These are phyloP conservation scores for Clostera curtula DNA, from an alignment of 2,888 invertebrate genomes.

Conservation along the genomic window DNA sequence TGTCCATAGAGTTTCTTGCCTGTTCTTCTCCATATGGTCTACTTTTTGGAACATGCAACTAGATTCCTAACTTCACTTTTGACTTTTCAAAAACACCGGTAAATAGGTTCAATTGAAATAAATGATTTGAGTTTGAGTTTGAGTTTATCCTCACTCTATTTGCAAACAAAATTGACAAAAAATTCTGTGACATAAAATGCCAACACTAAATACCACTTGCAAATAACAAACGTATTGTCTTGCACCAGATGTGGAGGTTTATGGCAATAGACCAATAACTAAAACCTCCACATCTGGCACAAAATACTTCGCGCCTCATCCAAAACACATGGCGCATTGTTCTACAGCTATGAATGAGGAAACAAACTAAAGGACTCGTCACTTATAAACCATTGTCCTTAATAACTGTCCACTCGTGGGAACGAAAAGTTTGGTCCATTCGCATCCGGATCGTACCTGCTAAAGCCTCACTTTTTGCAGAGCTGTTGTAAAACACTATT, in stretches of 20 bases:
- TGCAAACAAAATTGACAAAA: too few species aligned
- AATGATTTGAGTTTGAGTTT: too few species aligned
- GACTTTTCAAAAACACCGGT: too few species aligned
- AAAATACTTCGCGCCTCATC: conserved; percentile 26
- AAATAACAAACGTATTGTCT: conserved; percentile 22
- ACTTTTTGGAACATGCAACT: too few species aligned
- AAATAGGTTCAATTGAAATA: too few species aligned
- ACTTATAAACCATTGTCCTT: conserved; percentile 52
- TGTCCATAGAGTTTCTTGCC: too few species aligned
- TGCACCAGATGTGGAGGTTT: too few species aligned
- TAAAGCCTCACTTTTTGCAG: conserved; percentile 39
- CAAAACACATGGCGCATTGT: conserved; percentile 60
- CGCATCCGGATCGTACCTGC: conserved; percentile 66
- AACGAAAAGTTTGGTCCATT: conserved; percentile 42
- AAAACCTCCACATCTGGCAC: conserved; percentile 41
- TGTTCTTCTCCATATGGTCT: too few species aligned
- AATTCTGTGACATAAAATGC: too few species aligned
- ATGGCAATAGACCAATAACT: too few species aligned
- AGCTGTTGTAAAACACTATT: conserved; percentile 60
- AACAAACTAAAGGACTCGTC: conserved; percentile 51
- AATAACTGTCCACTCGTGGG: conserved; percentile 57
- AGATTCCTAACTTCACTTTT: too few species aligned
- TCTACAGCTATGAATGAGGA: conserved; percentile 38
- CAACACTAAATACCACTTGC: conserved; percentile 14
- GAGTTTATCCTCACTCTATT: too few species aligned